Evolutionary conservation across 2,797 vertebrate genomes (phyloP), one percentile per base, ranked within the genome.

Genomic region (Acanthurus tractus): DNA sequence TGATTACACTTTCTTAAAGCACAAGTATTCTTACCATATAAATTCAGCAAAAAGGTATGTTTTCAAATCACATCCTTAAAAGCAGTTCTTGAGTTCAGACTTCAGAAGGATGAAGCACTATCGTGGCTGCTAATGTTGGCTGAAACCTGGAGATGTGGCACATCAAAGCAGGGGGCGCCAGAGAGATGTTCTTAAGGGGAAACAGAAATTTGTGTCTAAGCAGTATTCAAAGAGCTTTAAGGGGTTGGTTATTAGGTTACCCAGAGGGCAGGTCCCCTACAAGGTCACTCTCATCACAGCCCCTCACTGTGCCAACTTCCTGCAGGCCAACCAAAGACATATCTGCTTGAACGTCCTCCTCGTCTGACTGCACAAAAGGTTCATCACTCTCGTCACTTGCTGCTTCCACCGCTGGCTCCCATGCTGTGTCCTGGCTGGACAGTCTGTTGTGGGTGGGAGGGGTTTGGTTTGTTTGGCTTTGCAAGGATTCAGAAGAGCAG

Each of bases 321-420:
- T 81, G 86, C 13, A 94, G 87, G 9, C 84, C 94, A 55, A 92
- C 90, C 45, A 98, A 90, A 8, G 94, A 94, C 22, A 91, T 95
- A 90, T 99, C 97, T 8, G 92, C 95, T 52, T 97, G 96, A 23
- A 99, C 91, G 4, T 98, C 97, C 67, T 99, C 98, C 70, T 99
- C 98, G 0, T 99, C 98, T 0, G 96, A 96, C 89, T 99, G 97
- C 10, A 99, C 88, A 3, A 96, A 45, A 0, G 95, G 97, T 0
- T 93, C 91, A 4, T 95, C 94, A 0, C 80, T 65, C 20, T 81
- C 88, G 64, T 96, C 95, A 23, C 88, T 89, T 17, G 40, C 81
- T 1, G 6, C 76, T 6, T 92, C 90, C 15, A 90, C 88, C 1
- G 88, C 90, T 2, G 71, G 88, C 15, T 82, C 78, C 76, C 79